phyloP scores from a whole-genome alignment of 2,888 invertebrate genomes.

The Thymelicus lineola region DNA sequence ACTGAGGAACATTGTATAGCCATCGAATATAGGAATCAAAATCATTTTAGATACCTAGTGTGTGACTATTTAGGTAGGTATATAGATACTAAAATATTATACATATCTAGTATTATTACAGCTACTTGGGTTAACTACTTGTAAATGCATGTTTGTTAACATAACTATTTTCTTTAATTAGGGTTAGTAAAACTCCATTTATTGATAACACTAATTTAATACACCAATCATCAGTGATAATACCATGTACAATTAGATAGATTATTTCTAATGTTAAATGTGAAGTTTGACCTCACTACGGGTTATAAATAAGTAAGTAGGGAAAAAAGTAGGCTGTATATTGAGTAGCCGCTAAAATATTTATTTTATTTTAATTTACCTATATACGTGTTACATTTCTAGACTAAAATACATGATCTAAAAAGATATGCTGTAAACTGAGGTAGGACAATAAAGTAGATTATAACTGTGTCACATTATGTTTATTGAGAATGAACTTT shows the following conservation, averaged over 20 bases:
- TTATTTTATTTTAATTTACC: slow-evolving; percentile 41
- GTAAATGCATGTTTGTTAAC: too few relatives aligned
- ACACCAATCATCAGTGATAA: slow-evolving; percentile 73
- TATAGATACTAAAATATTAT: too few relatives aligned
- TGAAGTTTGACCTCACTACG: slow-evolving; percentile 74
- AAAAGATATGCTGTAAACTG: slow-evolving; percentile 64
- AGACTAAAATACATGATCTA: slow-evolving; percentile 38
- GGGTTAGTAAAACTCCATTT: slow-evolving; percentile 55
- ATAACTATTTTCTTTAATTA: too few relatives aligned
- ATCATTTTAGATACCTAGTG: too few relatives aligned
- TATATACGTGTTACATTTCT: background rate
- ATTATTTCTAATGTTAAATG: slow-evolving; percentile 61
- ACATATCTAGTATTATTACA: too few relatives aligned
- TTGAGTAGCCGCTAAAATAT: slow-evolving; percentile 46
- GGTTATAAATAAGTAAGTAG: slow-evolving; percentile 31
- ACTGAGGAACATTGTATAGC: too few relatives aligned
- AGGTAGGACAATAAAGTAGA: slow-evolving; percentile 55
- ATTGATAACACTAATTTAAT: slow-evolving; percentile 78
- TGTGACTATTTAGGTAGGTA: too few relatives aligned
- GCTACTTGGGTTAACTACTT: too few relatives aligned
- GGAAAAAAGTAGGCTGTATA: slow-evolving; percentile 18
- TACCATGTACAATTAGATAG: slow-evolving; percentile 68
- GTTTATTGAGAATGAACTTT: slow-evolving; percentile 7
- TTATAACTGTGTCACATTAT: slow-evolving; percentile 20
- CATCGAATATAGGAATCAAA: too few relatives aligned